Conservation (phyloP, 2,113 vertebrate species). For the Aphyosemion australe region DNA sequence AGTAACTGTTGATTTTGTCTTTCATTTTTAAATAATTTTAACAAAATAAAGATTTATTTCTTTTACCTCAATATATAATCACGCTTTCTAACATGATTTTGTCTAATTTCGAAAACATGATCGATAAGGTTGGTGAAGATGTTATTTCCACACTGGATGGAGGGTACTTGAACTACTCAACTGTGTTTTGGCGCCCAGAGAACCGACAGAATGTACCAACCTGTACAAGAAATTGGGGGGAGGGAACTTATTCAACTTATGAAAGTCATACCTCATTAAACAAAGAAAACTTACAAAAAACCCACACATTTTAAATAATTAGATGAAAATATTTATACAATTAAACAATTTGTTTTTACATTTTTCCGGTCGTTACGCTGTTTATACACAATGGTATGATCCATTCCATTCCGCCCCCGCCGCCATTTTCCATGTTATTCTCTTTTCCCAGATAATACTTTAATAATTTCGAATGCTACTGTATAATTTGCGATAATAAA, state of each 20-base stretch:
- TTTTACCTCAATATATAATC: too few relatives aligned
- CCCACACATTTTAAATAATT: too few relatives aligned
- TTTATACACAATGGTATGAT: slow-evolving; percentile 48
- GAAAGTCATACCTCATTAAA: not conserved
- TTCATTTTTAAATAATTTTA: too few relatives aligned
- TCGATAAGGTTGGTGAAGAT: not conserved
- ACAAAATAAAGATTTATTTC: too few relatives aligned
- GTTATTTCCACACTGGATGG: not conserved
- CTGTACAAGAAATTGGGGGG: slow-evolving; percentile 1
- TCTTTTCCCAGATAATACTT: slow-evolving; percentile 48
- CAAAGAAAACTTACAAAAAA: fast-evolving
- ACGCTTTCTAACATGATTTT: too few relatives aligned
- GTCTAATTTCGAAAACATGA: too few relatives aligned
- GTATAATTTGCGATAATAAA: slow-evolving; percentile 17
- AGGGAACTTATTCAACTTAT: not conserved
- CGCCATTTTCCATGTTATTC: slow-evolving; percentile 84
- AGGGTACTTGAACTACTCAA: not conserved
- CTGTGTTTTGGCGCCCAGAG: slow-evolving; percentile 72
- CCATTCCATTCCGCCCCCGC: slow-evolving; percentile 74
- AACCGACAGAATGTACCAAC: slow-evolving; percentile 55
- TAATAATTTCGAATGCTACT: slow-evolving; percentile 43
- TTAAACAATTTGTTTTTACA: not conserved
- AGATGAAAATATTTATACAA: fast-evolving
- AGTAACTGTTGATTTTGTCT: too few relatives aligned
- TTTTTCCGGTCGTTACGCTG: not conserved